These are phyloP conservation scores for Brotogeris chrysoptera DNA, from an alignment of 2,797 vertebrate genomes.

Conservation along the genomic window DNA sequence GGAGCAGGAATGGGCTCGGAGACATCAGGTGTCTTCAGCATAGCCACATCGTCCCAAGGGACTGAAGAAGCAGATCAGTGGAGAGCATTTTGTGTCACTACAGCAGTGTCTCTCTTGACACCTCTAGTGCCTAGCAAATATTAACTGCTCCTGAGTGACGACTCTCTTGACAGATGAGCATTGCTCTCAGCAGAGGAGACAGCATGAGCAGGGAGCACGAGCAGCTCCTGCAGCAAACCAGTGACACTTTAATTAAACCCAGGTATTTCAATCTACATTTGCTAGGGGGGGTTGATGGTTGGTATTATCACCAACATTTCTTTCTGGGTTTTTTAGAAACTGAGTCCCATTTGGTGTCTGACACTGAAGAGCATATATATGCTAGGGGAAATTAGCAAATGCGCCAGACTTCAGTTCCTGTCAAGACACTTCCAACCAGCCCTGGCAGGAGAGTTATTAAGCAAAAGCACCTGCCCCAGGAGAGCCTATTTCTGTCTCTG, in stretches of 20 bases:
- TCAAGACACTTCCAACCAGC: neutral
- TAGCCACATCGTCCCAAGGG: fast-evolving
- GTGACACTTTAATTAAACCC: neutral
- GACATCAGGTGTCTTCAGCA: neutral
- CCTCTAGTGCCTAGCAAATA: neutral
- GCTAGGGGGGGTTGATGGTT: neutral
- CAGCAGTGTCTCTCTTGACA: neutral
- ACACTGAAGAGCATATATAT: neutral
- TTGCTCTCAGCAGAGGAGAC: neutral
- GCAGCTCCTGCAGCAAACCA: neutral
- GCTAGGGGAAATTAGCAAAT: neutral
- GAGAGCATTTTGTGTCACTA: neutral
- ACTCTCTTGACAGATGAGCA: neutral
- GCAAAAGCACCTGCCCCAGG: neutral
- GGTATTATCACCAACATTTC: neutral
- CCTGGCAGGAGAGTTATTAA: neutral
- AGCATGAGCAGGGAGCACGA: neutral
- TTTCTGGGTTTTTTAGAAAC: neutral
- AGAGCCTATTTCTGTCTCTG: neutral
- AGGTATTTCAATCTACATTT: neutral
- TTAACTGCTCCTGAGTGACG: neutral
- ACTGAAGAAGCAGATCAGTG: fast-evolving
- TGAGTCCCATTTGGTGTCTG: neutral
- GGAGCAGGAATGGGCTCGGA: neutral
- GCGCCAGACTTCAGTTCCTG: neutral